Evolutionary conservation across 2,888 invertebrate species (phyloP).

Genomic region (Metallyticus violacea): DNA sequence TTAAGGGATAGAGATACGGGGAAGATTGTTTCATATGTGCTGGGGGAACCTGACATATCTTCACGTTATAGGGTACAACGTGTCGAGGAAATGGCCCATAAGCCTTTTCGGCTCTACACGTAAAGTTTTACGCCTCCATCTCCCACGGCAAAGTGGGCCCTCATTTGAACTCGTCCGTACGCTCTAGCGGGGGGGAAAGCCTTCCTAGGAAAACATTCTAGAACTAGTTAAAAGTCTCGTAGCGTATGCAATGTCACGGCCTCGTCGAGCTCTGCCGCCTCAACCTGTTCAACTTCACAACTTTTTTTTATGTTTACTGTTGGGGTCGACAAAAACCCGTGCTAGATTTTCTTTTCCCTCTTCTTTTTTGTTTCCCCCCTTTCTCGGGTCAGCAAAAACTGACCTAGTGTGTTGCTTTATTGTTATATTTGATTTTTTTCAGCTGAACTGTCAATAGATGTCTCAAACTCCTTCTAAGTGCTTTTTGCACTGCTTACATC

Average conservation of each 20-base stretch:
- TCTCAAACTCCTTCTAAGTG: no score
- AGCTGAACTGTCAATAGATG: no score
- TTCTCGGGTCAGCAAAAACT: no score
- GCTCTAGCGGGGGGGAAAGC: not conserved
- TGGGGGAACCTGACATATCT: constrained; percentile 15
- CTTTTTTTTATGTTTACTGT: not conserved
- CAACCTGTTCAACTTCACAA: not conserved
- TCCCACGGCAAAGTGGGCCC: not conserved
- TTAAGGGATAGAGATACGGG: not conserved
- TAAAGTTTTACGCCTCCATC: not conserved
- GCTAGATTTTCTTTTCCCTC: no score
- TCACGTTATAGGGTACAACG: not conserved
- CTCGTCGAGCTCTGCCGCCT: no score
- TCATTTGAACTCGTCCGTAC: no score
- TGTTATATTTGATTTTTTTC: no score
- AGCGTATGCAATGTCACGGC: not conserved
- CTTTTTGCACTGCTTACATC: no score
- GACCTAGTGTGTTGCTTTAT: no score
- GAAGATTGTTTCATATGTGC: constrained; percentile 18
- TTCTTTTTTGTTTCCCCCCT: no score
- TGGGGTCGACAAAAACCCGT: no score
- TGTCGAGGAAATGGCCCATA: constrained; percentile 3
- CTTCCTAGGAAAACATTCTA: not conserved
- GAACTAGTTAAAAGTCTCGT: not conserved
- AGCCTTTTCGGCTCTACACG: not conserved